A percentile compares a stretch with the other conserved stretches of the same genome.
Evolutionary conservation across 2,888 invertebrate genomes (phyloP).

Genomic region (Oscheius myriophilus): DNA sequence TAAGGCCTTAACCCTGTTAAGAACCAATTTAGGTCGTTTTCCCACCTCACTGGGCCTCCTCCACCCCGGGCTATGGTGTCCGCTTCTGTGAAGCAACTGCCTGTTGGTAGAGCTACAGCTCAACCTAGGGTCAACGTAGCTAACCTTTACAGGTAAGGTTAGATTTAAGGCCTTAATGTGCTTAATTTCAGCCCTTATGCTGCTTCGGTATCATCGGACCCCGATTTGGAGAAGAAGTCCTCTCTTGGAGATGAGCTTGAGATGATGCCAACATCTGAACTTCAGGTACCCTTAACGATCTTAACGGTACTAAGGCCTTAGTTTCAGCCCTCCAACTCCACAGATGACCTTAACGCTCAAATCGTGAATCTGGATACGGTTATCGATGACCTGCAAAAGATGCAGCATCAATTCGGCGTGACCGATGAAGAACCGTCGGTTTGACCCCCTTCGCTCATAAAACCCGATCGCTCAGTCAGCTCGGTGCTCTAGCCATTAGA

Average conservation of each 20-base stretch:
- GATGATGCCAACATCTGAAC: constrained; percentile 27
- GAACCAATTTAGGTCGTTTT: constrained; percentile 48
- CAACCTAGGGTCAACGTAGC: constrained; percentile 68
- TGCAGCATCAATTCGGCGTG: constrained; percentile 55
- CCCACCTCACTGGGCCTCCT: constrained; percentile 47
- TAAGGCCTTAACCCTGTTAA: not conserved
- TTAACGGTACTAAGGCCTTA: not conserved
- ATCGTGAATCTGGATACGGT: constrained; percentile 61
- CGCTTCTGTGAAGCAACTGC: constrained; percentile 52
- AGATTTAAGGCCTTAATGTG: too few species aligned
- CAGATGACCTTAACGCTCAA: constrained; percentile 59
- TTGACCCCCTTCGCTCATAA: not conserved
- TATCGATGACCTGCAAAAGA: constrained; percentile 66
- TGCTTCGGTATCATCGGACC: constrained; percentile 47
- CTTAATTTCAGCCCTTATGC: constrained; percentile 43
- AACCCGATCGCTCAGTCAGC: not conserved
- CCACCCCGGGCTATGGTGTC: constrained; percentile 60
- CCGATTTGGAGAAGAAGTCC: constrained; percentile 44
- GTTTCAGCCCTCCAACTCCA: constrained; percentile 52
- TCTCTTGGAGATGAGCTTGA: constrained; percentile 21
- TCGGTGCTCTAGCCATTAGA: not conserved
- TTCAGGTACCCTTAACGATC: constrained; percentile 3
- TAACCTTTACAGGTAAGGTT: constrained; percentile 46
- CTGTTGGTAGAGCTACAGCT: constrained; percentile 66
- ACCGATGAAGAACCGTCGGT: too few species aligned